Conservation (phyloP, 2,888 invertebrate species). For the Panopea generosa region DNA sequence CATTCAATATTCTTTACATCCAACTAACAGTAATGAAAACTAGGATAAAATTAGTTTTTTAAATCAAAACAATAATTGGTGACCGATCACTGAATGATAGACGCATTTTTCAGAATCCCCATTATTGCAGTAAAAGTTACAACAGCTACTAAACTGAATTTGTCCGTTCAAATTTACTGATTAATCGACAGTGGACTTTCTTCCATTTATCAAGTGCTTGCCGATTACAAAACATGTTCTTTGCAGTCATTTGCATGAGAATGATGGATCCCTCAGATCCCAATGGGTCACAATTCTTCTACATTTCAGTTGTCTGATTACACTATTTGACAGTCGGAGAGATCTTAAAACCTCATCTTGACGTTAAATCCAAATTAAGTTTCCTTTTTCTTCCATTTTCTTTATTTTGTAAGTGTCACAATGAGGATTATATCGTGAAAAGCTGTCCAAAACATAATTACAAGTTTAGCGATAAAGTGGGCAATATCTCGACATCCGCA, state of each 20-base stretch:
- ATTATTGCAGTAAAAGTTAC: too few relatives aligned
- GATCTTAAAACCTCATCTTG: constrained; percentile 41
- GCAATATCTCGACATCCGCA: constrained; percentile 1
- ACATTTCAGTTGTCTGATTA: constrained; percentile 54
- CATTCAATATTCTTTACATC: too few relatives aligned
- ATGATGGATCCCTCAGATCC: constrained; percentile 53
- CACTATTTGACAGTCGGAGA: constrained; percentile 45
- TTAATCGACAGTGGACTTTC: not conserved
- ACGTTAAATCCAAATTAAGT: constrained; percentile 52
- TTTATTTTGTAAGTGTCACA: constrained; percentile 26
- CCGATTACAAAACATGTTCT: constrained; percentile 63
- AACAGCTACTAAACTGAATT: too few relatives aligned
- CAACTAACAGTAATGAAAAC: too few relatives aligned
- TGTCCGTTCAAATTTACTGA: too few relatives aligned
- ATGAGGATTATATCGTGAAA: constrained; percentile 30
- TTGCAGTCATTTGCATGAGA: constrained; percentile 42
- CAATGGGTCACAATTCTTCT: constrained; percentile 44
- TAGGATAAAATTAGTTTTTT: too few relatives aligned
- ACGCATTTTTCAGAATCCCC: too few relatives aligned
- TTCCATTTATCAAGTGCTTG: constrained; percentile 39
- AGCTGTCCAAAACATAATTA: constrained; percentile 44
- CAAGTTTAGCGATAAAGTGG: constrained; percentile 21
- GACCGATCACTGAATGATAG: too few relatives aligned
- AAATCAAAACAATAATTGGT: too few relatives aligned
- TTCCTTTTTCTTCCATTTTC: not conserved